These are phyloP conservation scores for Orthosia gracilis DNA, from an alignment of 2,888 invertebrate genomes.

Conservation along the genomic window DNA sequence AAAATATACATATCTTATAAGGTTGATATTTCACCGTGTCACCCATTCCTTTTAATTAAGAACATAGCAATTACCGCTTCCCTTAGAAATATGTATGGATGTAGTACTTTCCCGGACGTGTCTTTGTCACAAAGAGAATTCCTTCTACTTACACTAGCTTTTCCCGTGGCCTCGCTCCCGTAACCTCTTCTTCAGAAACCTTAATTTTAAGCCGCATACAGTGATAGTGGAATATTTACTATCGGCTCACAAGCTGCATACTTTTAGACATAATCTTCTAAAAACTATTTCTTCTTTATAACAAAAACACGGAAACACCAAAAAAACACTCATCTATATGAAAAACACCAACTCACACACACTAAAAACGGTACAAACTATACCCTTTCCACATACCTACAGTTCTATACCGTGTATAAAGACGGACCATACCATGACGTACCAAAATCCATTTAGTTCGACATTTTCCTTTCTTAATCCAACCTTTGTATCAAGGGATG, in stretches of 20 bases:
- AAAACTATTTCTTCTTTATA: neutral
- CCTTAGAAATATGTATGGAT: neutral
- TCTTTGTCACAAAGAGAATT: conserved; percentile 9
- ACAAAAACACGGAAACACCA: neutral
- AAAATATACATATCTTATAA: neutral
- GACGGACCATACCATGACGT: conserved; percentile 49
- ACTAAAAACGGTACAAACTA: neutral
- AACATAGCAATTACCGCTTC: conserved; percentile 20
- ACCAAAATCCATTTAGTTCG: conserved; percentile 63
- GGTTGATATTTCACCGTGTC: neutral
- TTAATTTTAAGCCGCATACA: too few species aligned
- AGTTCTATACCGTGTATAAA: neutral
- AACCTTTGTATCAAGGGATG: conserved; percentile 69
- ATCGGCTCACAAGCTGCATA: too few species aligned
- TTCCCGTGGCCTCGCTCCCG: neutral
- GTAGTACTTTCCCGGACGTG: neutral
- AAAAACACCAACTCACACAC: conserved; percentile 2
- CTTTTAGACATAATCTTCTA: too few species aligned
- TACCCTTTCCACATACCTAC: conserved; percentile 8
- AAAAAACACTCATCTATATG: neutral
- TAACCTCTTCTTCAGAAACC: too few species aligned
- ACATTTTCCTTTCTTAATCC: conserved; percentile 73
- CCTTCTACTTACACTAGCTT: neutral
- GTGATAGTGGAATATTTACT: too few species aligned
- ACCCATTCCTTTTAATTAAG: neutral